Evolutionary conservation across 1,140 invertebrate genomes (phyloP).

Genomic region (Heliothis subflexa): DNA sequence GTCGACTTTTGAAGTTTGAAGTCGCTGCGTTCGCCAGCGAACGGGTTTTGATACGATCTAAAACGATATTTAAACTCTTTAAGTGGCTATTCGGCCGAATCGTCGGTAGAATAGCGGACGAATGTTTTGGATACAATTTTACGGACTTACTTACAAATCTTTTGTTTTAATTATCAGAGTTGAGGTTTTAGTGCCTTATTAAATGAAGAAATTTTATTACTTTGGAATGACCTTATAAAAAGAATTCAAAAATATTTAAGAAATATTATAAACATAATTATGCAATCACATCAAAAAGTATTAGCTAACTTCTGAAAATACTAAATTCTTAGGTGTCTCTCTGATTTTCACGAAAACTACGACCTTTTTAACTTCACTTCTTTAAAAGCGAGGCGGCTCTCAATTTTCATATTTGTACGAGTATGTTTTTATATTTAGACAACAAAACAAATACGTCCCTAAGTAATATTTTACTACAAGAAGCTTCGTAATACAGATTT

Average conservation of each 20-base stretch:
- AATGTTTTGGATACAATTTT: slow-evolving; percentile 19
- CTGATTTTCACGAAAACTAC: too few species aligned
- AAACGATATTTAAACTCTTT: slow-evolving; percentile 40
- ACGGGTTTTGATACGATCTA: slow-evolving; percentile 44
- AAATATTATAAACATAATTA: too few species aligned
- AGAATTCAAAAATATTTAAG: too few species aligned
- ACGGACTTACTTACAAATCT: slow-evolving; percentile 1
- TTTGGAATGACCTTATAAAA: too few species aligned
- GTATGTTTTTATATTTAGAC: not conserved
- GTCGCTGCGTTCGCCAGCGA: slow-evolving; percentile 9
- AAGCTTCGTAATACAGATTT: slow-evolving; percentile 12
- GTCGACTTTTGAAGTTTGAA: slow-evolving; percentile 36
- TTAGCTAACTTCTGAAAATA: too few species aligned
- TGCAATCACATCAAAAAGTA: too few species aligned
- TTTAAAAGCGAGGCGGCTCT: too few species aligned
- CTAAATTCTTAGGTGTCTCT: too few species aligned
- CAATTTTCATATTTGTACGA: not conserved
- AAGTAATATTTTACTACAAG: slow-evolving; percentile 24
- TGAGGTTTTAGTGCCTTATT: not conserved
- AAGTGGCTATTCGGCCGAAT: slow-evolving; percentile 34
- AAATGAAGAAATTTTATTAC: too few species aligned
- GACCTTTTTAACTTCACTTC: too few species aligned
- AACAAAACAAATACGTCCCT: not conserved
- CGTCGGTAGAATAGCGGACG: not conserved
- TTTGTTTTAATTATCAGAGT: not conserved